Evolutionary conservation across 2,113 vertebrate species (phyloP).

Genomic region (Vombatus ursinus): DNA sequence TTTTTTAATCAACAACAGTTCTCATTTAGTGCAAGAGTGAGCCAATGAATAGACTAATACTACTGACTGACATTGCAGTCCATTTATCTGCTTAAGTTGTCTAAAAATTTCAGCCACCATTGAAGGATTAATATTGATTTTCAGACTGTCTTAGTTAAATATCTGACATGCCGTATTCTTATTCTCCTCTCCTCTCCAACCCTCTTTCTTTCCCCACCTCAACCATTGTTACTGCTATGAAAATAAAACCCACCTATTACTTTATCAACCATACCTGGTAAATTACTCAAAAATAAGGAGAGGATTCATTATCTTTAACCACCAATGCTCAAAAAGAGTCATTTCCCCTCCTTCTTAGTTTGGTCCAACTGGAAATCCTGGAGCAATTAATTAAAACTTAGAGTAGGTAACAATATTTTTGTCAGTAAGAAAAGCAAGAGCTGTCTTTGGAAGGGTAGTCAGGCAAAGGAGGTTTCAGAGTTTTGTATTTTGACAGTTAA

Average conservation of each 20-base stretch:
- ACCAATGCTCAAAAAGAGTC: conserved; percentile 56
- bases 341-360: conserved; percentile 60
- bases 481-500: neutral
- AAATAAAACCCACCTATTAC: conserved; percentile 83
- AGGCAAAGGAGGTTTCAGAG: neutral
- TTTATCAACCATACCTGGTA: conserved; percentile 79
- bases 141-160: conserved; percentile 84
- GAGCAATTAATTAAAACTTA: conserved; percentile 66
- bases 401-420: conserved; percentile 41
- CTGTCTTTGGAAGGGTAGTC: neutral
- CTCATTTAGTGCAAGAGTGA: conserved; percentile 80
- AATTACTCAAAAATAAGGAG: conserved; percentile 65
- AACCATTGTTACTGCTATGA: conserved; percentile 79
- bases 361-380: conserved; percentile 64
- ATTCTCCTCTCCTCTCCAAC: conserved; percentile 72
- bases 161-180: conserved; percentile 81
- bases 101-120: conserved; percentile 81
- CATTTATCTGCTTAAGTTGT: conserved; percentile 80
- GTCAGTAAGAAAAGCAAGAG: conserved; percentile 24
- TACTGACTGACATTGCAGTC: conserved; percentile 77
- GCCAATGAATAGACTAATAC: conserved; percentile 76
- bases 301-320: conserved; percentile 71
- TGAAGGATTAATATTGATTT: conserved; percentile 85
- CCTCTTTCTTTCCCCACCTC: conserved; percentile 22
- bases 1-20: conserved; percentile 83